phyloP scores from a whole-genome alignment of 2,113 vertebrate species.

The Gallinago jamesoni region DNA sequence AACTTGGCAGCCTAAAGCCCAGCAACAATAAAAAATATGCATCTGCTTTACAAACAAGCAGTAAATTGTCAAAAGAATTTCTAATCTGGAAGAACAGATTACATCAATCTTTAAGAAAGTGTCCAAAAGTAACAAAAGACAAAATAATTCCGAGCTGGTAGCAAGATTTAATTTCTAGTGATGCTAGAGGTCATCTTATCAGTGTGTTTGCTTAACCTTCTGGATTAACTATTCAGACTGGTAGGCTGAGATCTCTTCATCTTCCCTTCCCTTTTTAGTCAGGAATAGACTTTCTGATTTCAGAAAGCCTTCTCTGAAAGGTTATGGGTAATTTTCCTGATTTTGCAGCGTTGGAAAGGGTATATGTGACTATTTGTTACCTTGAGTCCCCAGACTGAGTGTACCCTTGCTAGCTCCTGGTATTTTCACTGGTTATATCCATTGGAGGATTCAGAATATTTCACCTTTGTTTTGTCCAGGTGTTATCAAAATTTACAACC shows the following conservation, averaged over 20 bases:
- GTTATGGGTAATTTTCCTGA: background rate
- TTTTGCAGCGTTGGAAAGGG: background rate
- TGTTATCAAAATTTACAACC: background rate
- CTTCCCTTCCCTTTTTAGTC: background rate
- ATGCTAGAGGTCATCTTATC: background rate
- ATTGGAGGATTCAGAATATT: background rate
- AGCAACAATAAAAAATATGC: background rate
- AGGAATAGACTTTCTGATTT: background rate
- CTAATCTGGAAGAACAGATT: background rate
- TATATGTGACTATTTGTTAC: background rate
- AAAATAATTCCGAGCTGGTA: background rate
- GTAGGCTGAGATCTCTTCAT: background rate
- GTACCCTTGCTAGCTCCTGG: background rate
- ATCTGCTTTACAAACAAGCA: background rate
- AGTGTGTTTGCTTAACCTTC: background rate
- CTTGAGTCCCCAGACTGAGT: background rate
- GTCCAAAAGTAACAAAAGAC: background rate
- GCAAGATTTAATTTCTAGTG: background rate
- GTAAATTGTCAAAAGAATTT: background rate
- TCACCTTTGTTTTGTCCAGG: background rate
- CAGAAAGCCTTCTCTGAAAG: background rate
- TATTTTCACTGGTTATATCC: background rate
- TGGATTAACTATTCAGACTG: background rate
- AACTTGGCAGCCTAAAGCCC: background rate
- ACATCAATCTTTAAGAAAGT: background rate